Evolutionary conservation across 2,888 invertebrate species (phyloP).

Genomic region (Perizoma affinitatum): DNA sequence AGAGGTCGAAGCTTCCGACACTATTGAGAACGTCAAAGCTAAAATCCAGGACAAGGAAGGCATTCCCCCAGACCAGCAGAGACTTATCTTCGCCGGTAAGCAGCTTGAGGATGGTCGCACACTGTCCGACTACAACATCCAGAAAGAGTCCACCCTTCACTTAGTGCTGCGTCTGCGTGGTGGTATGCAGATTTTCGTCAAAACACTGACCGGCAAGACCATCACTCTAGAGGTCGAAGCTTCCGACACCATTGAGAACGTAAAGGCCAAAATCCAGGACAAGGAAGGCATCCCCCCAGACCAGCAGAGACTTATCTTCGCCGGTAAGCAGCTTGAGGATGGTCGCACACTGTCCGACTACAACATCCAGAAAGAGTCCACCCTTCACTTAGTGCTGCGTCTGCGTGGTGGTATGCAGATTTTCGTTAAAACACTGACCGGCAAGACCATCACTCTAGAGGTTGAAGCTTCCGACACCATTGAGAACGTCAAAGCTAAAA

Average conservation of each 20-base stretch:
- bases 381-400: slow-evolving; percentile 36
- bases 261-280: slow-evolving; percentile 40
- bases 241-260: slow-evolving; percentile 38
- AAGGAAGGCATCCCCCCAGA: slow-evolving; percentile 41
- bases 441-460: slow-evolving; percentile 37
- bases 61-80: slow-evolving; percentile 39
- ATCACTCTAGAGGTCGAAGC: slow-evolving; percentile 39
- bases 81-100: slow-evolving; percentile 39
- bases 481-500: slow-evolving; percentile 39
- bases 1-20: slow-evolving; percentile 37
- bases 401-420: slow-evolving; percentile 41
- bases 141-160: slow-evolving; percentile 39
- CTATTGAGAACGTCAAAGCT: slow-evolving; percentile 38
- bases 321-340: slow-evolving; percentile 39
- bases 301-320: slow-evolving; percentile 38
- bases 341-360: slow-evolving; percentile 39
- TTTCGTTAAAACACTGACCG: slow-evolving; percentile 40
- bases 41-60: slow-evolving; percentile 41
- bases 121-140: slow-evolving; percentile 38
- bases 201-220: slow-evolving; percentile 37
- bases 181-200: slow-evolving; percentile 41
- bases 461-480: slow-evolving; percentile 39
- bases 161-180: slow-evolving; percentile 38
- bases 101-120: slow-evolving; percentile 40
- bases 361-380: slow-evolving; percentile 39